Percentiles rank a stretch among this genome's conserved stretches.
These are phyloP conservation scores for Xestia xanthographa DNA, from an alignment of 2,888 invertebrate species.

Conservation along the genomic window DNA sequence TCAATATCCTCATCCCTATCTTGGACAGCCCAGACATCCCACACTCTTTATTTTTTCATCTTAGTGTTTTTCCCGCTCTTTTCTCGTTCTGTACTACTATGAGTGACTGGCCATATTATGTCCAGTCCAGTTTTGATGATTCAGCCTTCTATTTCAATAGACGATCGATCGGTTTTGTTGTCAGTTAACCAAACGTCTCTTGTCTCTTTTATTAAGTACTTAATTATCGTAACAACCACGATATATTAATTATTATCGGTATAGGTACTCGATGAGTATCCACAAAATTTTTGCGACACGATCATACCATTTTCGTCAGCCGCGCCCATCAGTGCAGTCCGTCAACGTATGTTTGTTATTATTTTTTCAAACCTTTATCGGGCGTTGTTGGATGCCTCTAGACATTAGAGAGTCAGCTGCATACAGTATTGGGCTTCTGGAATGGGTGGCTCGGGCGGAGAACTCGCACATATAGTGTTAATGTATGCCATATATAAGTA, in stretches of 20 bases:
- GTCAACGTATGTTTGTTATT: not conserved
- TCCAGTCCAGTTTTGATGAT: not conserved
- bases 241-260: not conserved
- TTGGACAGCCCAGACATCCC: not conserved
- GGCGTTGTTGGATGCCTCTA: constrained; percentile 48
- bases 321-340: not conserved
- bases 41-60: not conserved
- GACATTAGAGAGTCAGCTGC: constrained; percentile 54
- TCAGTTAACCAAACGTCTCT: not conserved
- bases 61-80: not conserved
- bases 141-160: not conserved
- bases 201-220: not conserved
- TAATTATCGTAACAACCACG: not conserved
- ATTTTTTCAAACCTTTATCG: not conserved
- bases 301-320: not conserved
- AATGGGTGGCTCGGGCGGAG: constrained; percentile 64
- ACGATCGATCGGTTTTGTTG: not conserved
- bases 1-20: too few species aligned
- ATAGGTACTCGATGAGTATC: too few species aligned
- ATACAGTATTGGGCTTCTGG: constrained; percentile 42
- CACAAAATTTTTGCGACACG: too few species aligned
- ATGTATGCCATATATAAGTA: constrained; percentile 86
- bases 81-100: not conserved
- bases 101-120: not conserved
- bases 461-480: constrained; percentile 70